A percentile compares a stretch with the other conserved stretches of the same genome.
These are phyloP conservation scores for Sander lucioperca DNA, from an alignment of 2,113 vertebrate genomes.

Conservation along the genomic window DNA sequence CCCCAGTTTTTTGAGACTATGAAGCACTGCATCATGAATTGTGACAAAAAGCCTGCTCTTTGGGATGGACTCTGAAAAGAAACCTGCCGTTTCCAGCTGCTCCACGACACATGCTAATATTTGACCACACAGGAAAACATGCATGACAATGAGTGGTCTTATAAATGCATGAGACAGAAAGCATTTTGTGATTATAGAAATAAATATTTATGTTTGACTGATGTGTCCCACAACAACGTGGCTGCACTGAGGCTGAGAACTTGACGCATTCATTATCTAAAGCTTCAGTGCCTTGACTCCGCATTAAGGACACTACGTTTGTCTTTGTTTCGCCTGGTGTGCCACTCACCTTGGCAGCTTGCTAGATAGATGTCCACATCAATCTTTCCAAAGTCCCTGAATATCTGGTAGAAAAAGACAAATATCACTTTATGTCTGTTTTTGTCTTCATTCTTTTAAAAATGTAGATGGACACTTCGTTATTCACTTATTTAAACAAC, in stretches of 20 bases:
- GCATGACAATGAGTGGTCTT: background rate
- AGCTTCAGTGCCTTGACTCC: conserved; percentile 5
- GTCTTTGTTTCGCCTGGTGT: conserved; percentile 45
- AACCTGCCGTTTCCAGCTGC: conserved; percentile 89
- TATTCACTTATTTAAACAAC: background rate
- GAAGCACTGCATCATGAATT: conserved; percentile 87
- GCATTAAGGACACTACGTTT: conserved; percentile 28
- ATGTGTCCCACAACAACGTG: conserved; percentile 4
- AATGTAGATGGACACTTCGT: background rate
- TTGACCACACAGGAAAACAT: conserved; percentile 7
- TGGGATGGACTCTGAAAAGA: conserved; percentile 88
- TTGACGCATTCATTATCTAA: conserved; percentile 40
- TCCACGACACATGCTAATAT: conserved; percentile 84
- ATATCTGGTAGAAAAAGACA: conserved; percentile 83
- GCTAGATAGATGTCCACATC: conserved; percentile 86
- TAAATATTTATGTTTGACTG: conserved; percentile 47
- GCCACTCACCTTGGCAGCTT: conserved; percentile 83
- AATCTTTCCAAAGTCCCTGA: conserved; percentile 89
- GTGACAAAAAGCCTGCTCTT: conserved; percentile 89
- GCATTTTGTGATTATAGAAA: conserved; percentile 22
- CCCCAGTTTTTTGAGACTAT: conserved; percentile 56
- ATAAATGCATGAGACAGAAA: background rate
- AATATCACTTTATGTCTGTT: background rate
- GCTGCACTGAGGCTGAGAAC: conserved; percentile 34
- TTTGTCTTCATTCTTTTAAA: background rate